Evolutionary conservation across 1,140 invertebrate species (phyloP).

Genomic region (Macrosteles quadrilineatus): DNA sequence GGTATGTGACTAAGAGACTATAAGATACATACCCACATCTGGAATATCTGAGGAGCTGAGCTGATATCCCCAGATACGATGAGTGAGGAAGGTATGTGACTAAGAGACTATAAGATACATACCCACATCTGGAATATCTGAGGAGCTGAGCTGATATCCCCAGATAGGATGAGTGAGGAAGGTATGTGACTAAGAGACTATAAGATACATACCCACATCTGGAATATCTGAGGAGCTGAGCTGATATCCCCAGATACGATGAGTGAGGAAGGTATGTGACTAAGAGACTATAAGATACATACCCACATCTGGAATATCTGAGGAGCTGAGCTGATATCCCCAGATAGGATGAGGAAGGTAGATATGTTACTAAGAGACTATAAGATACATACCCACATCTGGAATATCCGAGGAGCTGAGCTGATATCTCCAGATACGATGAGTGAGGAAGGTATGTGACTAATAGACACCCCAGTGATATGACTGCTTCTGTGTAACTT

Average conservation of each 20-base stretch:
- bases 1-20: conserved; percentile 7
- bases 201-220: background rate
- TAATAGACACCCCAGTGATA: background rate
- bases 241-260: too few species aligned
- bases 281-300: background rate
- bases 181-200: conserved; percentile 7
- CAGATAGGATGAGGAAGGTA: background rate
- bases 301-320: background rate
- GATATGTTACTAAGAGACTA: conserved; percentile 1
- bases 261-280: too few species aligned
- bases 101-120: background rate
- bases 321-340: background rate
- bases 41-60: background rate
- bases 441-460: background rate
- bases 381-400: background rate
- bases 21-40: background rate
- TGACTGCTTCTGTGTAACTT: background rate
- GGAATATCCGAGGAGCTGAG: background rate
- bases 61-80: background rate
- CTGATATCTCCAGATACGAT: background rate
- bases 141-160: background rate
- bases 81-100: background rate
- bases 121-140: background rate
- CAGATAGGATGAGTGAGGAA: background rate
- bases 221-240: background rate